A percentile compares a stretch with the other conserved stretches of the same genome.
These are phyloP conservation scores for Sternotherus odoratus DNA, from an alignment of 2,797 vertebrate species.

Conservation along the genomic window DNA sequence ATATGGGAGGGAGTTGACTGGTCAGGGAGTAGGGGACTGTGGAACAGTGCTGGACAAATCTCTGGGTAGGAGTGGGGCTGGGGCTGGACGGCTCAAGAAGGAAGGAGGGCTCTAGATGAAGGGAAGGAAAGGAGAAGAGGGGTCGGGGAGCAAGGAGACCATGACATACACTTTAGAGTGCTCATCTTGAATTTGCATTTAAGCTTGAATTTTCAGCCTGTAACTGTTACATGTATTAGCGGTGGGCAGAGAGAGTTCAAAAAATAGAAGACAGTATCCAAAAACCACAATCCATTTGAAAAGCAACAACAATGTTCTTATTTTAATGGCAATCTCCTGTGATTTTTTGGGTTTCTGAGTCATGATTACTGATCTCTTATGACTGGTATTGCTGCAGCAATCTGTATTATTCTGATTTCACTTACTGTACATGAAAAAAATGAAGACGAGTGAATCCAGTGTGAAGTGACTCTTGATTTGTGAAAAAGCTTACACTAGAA, in stretches of 20 bases:
- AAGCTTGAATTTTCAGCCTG: not conserved
- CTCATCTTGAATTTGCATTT: not conserved
- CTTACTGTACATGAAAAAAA: not conserved
- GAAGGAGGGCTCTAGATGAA: not conserved
- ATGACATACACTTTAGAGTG: not conserved
- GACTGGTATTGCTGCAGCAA: not conserved
- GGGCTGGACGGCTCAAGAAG: not conserved
- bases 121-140: not conserved
- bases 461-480: not conserved
- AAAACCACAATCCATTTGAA: not conserved
- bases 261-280: not conserved
- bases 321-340: not conserved
- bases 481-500: not conserved
- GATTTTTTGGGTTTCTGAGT: not conserved
- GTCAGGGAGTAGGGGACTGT: not conserved
- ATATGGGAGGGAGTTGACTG: not conserved
- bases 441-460: not conserved
- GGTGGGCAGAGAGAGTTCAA: not conserved
- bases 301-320: accelerated
- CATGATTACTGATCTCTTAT: not conserved
- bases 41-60: not conserved
- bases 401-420: not conserved
- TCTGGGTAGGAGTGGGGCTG: not conserved
- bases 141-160: not conserved
- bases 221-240: not conserved